Evolutionary conservation across 2,888 invertebrate species (phyloP), one percentile per base, ranked within the genome.

Genomic region (Asteroscopus sphinx): DNA sequence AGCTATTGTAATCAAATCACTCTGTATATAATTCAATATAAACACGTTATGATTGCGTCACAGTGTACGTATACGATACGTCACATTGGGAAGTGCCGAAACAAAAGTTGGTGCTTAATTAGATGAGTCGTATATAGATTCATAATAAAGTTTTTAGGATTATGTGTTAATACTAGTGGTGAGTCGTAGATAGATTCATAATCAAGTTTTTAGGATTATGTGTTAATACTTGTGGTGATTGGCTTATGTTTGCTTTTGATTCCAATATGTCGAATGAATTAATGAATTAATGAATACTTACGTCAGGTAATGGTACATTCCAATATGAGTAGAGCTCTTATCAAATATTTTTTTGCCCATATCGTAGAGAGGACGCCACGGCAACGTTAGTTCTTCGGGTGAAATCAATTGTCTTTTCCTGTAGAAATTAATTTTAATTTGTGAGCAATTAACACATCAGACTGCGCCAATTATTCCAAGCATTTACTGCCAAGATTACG

Each of bases 311-410:
- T 94, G 95, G 74, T 95, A 96, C 94, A 96, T 95, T 73, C 95
- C 95, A 51, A 95, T 88, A 40, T 92, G 92, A 7, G 95, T 92
- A 53, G 95, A 85, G 73, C 89, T 95, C 63, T 93, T 95, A 68
- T 95, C 95, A 74, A 95, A 95, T 61, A 96, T 92, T 72, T 95
- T 94, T 69, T 94, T 90, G 53, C 95, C 95, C 37, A 98, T 85
- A 6, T 97, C 95, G 83, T 97, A 98, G 7, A 99, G 91, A 9
- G 98, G 98, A 72, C 96, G 95, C 99, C 99, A 99, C 47, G 97
- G 96, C 61, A 99, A 91, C 58, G 95, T 95, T 54, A 99, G 84
- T 63, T 99, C 99, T 58, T 96, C 96, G 30, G 97, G 96, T 2
- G 96, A 95, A 68, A 99, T 88, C 65, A 98, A 91, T 79, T 96